Evolutionary conservation across 1,140 invertebrate genomes (phyloP).

Genomic region (Tenebrio molitor): DNA sequence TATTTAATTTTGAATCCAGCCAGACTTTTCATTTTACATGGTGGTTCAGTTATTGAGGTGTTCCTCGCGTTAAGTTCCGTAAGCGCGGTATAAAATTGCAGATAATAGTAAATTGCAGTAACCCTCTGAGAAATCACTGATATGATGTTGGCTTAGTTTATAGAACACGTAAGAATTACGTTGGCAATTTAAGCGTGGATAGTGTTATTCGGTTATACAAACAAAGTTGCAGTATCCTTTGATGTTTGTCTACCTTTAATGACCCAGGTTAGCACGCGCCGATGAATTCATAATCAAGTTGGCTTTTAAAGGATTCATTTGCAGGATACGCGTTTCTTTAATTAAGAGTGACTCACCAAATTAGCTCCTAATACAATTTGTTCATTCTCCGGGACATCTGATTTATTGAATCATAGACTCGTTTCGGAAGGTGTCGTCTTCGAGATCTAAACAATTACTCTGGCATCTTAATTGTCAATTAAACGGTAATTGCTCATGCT

Average conservation of each 20-base stretch:
- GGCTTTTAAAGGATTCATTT: constrained; percentile 21
- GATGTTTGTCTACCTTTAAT: constrained; percentile 23
- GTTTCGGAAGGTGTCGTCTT: neutral
- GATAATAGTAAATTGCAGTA: constrained; percentile 25
- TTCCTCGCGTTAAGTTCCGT: too few relatives aligned
- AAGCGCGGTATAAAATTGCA: neutral
- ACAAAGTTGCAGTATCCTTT: constrained; percentile 16
- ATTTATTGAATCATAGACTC: neutral
- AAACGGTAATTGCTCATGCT: neutral
- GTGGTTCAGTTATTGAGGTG: too few relatives aligned
- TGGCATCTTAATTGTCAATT: neutral
- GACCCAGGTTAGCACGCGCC: constrained; percentile 6
- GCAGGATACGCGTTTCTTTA: constrained; percentile 25
- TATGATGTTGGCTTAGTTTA: neutral
- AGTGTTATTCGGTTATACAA: constrained; percentile 7
- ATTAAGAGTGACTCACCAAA: constrained; percentile 3
- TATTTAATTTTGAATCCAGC: too few relatives aligned
- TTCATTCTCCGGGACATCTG: neutral
- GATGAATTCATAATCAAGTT: constrained; percentile 35
- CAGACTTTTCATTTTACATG: too few relatives aligned
- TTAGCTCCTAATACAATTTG: constrained; percentile 9
- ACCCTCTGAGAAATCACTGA: constrained; percentile 42
- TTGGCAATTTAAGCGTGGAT: neutral
- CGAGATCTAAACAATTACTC: neutral
- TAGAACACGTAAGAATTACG: constrained; percentile 4